phyloP scores from a whole-genome alignment of 2,888 invertebrate species.

The Cerastis rubricosa region DNA sequence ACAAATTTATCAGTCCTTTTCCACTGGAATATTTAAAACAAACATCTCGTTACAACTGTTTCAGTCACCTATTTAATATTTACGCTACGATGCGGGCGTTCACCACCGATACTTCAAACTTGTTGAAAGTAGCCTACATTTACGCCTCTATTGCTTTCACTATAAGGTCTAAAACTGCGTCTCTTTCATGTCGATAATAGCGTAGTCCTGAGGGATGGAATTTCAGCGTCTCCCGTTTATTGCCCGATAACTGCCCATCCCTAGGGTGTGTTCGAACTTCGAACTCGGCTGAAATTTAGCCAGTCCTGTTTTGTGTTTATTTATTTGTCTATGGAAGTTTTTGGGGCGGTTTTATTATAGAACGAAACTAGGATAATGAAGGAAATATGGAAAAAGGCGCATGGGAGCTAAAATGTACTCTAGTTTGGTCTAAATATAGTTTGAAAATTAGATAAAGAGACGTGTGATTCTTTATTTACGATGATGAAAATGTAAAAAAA shows the following conservation, averaged over 20 bases:
- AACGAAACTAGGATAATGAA: neutral
- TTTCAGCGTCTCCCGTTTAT: slow-evolving; percentile 64
- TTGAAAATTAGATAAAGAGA: neutral
- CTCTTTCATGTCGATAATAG: slow-evolving; percentile 12
- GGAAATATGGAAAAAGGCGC: neutral
- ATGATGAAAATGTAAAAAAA: neutral
- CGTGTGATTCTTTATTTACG: neutral
- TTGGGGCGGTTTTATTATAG: slow-evolving; percentile 19
- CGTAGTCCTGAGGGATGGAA: slow-evolving; percentile 32
- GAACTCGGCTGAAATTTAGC: slow-evolving; percentile 37
- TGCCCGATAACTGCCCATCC: slow-evolving; percentile 59
- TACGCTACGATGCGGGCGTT: slow-evolving; percentile 3
- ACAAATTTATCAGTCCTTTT: neutral
- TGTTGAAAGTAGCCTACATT: neutral
- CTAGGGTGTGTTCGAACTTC: slow-evolving; percentile 52
- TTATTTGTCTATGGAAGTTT: slow-evolving; percentile 58
- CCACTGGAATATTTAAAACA: slow-evolving; percentile 8
- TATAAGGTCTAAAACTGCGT: slow-evolving; percentile 38
- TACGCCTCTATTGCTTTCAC: accelerated
- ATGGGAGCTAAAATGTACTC: too few species aligned
- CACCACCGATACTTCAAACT: slow-evolving; percentile 10
- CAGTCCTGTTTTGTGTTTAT: slow-evolving; percentile 48
- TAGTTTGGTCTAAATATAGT: neutral
- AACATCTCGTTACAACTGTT: slow-evolving; percentile 27
- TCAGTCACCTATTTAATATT: slow-evolving; percentile 23